Evolutionary conservation across 2,888 invertebrate species (phyloP).

Genomic region (Dendrolimus pini): DNA sequence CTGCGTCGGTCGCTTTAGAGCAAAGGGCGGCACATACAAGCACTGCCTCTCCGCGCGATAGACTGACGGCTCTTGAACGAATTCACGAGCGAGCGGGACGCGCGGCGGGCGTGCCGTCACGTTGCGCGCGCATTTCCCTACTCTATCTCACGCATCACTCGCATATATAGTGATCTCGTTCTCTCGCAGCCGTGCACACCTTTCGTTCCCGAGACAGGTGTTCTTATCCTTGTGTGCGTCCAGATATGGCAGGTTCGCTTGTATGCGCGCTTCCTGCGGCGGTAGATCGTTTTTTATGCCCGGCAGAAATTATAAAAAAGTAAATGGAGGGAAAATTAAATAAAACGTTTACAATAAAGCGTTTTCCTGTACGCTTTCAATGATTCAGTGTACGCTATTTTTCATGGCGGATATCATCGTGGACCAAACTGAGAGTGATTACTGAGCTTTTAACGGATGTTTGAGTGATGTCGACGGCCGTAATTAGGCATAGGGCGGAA

Average conservation of each 20-base stretch:
- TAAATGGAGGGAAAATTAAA: constrained; percentile 77
- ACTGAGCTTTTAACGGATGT: constrained; percentile 63
- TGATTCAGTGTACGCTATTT: constrained; percentile 70
- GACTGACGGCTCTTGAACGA: constrained; percentile 57
- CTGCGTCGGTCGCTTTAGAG: constrained; percentile 70
- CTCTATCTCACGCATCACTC: constrained; percentile 41
- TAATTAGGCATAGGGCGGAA: constrained; percentile 74
- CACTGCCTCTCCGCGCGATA: constrained; percentile 71
- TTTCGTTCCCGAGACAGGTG: constrained; percentile 75
- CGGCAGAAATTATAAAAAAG: constrained; percentile 75
- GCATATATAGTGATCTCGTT: constrained; percentile 43
- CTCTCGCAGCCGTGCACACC: constrained; percentile 65
- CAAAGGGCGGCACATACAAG: constrained; percentile 62
- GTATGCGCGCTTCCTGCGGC: constrained; percentile 72
- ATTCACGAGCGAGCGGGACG: constrained; percentile 63
- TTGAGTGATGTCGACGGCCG: constrained; percentile 71
- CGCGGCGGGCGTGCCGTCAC: constrained; percentile 68
- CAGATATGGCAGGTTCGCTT: constrained; percentile 40
- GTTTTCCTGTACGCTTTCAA: constrained; percentile 74
- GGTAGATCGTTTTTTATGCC: constrained; percentile 74
- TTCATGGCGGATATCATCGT: constrained; percentile 55
- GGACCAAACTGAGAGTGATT: constrained; percentile 42
- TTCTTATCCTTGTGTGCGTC: constrained; percentile 67
- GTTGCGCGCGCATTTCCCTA: constrained; percentile 64
- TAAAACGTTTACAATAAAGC: constrained; percentile 76